A percentile compares a stretch with the other conserved stretches of the same genome.
Evolutionary conservation across 1,140 invertebrate species (phyloP).

Genomic region (Diabrotica virgifera): DNA sequence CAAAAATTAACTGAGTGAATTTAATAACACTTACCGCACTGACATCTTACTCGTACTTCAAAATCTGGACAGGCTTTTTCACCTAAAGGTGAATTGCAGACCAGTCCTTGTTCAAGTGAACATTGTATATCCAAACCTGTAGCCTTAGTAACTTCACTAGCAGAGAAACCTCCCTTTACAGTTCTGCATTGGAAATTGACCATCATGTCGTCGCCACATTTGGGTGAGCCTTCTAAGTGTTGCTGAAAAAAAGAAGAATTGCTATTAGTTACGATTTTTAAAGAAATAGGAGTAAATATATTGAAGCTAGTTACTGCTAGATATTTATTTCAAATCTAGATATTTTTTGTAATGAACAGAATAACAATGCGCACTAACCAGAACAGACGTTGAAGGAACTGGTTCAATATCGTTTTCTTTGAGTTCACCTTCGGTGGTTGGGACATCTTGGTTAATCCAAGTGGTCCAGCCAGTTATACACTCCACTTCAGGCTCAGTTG

Average conservation of each 20-base stretch:
- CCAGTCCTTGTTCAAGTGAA: slow-evolving; percentile 65
- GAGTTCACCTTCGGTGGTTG: slow-evolving; percentile 27
- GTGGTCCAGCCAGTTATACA: slow-evolving; percentile 70
- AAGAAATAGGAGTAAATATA: too few species aligned
- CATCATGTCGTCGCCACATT: slow-evolving; percentile 62
- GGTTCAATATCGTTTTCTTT: slow-evolving; percentile 58
- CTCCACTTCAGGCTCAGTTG: slow-evolving; percentile 46
- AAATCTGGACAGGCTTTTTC: slow-evolving; percentile 61
- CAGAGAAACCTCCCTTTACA: slow-evolving; percentile 43
- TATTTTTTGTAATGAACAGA: too few species aligned
- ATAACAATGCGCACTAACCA: slow-evolving; percentile 46
- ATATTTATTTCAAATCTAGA: too few species aligned
- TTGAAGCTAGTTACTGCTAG: too few species aligned
- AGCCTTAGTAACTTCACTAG: slow-evolving; percentile 60
- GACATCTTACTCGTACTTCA: slow-evolving; percentile 70
- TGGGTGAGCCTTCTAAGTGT: slow-evolving; percentile 46
- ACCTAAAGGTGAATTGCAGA: slow-evolving; percentile 54
- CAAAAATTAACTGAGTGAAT: too few species aligned
- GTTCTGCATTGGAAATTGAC: slow-evolving; percentile 71
- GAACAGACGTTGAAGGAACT: slow-evolving; percentile 53
- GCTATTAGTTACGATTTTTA: too few species aligned
- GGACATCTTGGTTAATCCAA: slow-evolving; percentile 69
- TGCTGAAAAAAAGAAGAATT: slow-evolving; percentile 29
- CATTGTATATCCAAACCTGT: slow-evolving; percentile 73
- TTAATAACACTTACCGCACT: slow-evolving; percentile 51